These are phyloP conservation scores for Myotis brandtii DNA, from an alignment of 2,113 vertebrate genomes.

Conservation along the genomic window DNA sequence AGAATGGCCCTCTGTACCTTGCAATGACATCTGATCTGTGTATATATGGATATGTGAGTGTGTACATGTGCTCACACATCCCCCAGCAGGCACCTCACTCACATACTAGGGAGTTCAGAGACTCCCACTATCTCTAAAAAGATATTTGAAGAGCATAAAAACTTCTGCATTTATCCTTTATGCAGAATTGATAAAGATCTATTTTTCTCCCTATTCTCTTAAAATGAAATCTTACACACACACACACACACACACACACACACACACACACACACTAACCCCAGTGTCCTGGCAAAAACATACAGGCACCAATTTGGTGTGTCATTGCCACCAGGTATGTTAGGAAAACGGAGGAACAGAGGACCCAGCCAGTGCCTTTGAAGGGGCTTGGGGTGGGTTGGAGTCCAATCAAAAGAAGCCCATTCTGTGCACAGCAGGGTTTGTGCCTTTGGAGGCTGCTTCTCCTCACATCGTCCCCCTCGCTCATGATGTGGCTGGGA, in stretches of 20 bases:
- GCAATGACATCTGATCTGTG: background rate
- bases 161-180: background rate
- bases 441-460: background rate
- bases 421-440: fast-evolving
- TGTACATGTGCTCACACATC: fast-evolving
- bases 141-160: background rate
- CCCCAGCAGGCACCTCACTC: background rate
- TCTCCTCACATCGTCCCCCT: background rate
- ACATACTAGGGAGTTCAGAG: background rate
- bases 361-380: background rate
- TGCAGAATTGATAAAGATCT: background rate
- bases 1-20: background rate
- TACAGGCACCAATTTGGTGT: background rate
- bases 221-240: background rate
- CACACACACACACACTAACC: background rate
- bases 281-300: background rate
- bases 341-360: background rate
- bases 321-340: background rate
- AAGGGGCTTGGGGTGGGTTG: no score
- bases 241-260: background rate
- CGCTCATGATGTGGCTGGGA: background rate
- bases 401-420: background rate
- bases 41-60: no score
- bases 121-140: background rate
- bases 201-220: background rate